Base-by-base conservation (phyloP, 2,888 invertebrate genomes). In the Maniola hyperantus region DNA sequence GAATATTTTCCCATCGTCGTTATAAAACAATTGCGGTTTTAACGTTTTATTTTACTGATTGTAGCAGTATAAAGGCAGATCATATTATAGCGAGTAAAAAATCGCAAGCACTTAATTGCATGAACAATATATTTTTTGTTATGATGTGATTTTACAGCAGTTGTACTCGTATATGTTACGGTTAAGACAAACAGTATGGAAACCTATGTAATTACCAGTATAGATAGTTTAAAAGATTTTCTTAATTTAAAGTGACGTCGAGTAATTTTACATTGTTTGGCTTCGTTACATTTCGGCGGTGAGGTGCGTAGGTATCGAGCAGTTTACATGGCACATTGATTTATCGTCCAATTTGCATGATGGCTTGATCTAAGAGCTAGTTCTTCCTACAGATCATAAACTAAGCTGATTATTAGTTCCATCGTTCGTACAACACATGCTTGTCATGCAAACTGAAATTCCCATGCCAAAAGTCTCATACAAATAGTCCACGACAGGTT, bases 1-100 rank as follows among this genome's bases (percentile, higher is more conserved):
- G n/a, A 33, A 53, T 34, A n/a, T 7, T 48, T 48, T 48, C 48
- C n/a, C 53, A 34, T 33, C 53, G 34, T 33, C 33, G 33, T 53
- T 53, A 53, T 26, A 53, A 53, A 7, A 15, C n/a, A 46, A 15
- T 46, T 15, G 15, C 15, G 15, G 7, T 48, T n/a, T 33, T 53
- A 2, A 26, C n/a, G 13, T 7, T n/a, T 53, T 34, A 34, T 53
- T 33, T n/a, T 34, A 53, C 53, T 53, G 53, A 11, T 33, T n/a
- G 10, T 1, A 53, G 33, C 33, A 33, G 53, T 53, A 53, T 33
- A n/a, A 33, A 53, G 13, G 15, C 18, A 8, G 48, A 48, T 48
- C 18, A 18, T 48, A 48, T 48, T 8, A 48, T 48, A 8, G 48
- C 15, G 15, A 48, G 18, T 48, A 48, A 48, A 48, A 18, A 48